Percentiles rank a stretch among this genome's conserved stretches.
Evolutionary conservation across 2,797 vertebrate genomes (phyloP).

Genomic region (Gymnoscopelus braueri): DNA sequence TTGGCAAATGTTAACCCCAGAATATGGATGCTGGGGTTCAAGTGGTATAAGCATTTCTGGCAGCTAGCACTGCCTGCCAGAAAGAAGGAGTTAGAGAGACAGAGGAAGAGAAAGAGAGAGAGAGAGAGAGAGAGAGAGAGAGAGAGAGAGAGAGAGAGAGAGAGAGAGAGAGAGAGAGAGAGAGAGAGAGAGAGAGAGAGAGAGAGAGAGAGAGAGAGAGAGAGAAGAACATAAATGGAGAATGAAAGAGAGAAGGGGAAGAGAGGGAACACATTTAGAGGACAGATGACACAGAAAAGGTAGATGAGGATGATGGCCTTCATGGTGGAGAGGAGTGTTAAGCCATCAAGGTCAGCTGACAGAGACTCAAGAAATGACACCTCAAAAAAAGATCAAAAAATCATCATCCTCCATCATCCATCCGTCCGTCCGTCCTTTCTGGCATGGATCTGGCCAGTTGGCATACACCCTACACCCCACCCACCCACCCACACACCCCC

Average conservation of each 20-base stretch:
- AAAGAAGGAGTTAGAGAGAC: not conserved
- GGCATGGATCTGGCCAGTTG: not conserved
- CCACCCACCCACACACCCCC: not conserved
- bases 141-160: not conserved
- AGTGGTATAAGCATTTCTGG: no score
- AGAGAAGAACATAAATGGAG: not conserved
- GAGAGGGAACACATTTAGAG: not conserved
- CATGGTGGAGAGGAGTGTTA: not conserved
- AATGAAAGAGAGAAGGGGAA: not conserved
- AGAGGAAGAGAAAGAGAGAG: not conserved
- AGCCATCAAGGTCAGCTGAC: slow-evolving; percentile 18
- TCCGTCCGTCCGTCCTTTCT: not conserved
- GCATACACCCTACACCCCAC: not conserved
- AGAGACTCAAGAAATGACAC: not conserved
- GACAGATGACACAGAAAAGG: no score
- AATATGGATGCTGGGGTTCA: no score
- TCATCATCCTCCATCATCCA: not conserved
- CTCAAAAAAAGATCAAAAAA: not conserved
- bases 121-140: not conserved
- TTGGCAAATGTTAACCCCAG: no score
- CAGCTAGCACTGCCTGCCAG: no score
- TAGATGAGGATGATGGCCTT: not conserved
- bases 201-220: not conserved
- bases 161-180: not conserved
- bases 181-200: not conserved